Conservation (phyloP, 2,888 invertebrate species). For the Vesta saturnalis region DNA sequence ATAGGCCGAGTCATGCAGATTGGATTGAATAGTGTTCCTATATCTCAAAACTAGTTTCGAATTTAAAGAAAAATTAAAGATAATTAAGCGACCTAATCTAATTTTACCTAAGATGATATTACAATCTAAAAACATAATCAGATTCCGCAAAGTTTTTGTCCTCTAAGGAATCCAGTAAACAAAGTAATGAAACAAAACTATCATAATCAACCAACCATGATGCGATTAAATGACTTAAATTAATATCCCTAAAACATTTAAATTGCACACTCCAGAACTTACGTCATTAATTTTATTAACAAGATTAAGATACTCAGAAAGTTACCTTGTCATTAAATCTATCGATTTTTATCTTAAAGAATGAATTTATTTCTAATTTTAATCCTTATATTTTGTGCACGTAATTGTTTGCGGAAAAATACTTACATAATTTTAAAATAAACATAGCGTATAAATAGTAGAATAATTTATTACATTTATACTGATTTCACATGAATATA, state of each 20-base stretch:
- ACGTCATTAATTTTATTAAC: conserved; percentile 28
- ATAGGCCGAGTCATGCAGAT: no score
- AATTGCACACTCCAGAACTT: conserved; percentile 23
- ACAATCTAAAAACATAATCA: conserved; percentile 29
- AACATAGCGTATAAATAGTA: no score
- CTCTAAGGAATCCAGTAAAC: conserved; percentile 26
- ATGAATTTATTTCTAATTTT: neutral
- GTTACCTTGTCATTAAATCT: conserved; percentile 6
- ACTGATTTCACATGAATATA: no score
- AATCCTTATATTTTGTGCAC: neutral
- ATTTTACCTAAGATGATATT: conserved; percentile 14
- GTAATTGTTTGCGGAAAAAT: no score
- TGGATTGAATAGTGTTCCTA: no score
- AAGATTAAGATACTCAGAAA: conserved; percentile 8
- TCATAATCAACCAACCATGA: conserved; percentile 34
- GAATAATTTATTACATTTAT: no score
- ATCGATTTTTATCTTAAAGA: conserved; percentile 4
- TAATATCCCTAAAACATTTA: conserved; percentile 31
- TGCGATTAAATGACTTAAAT: conserved; percentile 25
- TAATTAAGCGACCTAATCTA: neutral
- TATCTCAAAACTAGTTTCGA: neutral
- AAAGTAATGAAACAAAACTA: conserved; percentile 36
- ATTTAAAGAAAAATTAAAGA: neutral
- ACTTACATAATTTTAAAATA: no score
- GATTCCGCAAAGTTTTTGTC: conserved; percentile 32